Percentiles rank a stretch among this genome's conserved stretches.
Conservation (phyloP, 2,797 vertebrate genomes). For the Microctenopoma steveboyesi region DNA sequence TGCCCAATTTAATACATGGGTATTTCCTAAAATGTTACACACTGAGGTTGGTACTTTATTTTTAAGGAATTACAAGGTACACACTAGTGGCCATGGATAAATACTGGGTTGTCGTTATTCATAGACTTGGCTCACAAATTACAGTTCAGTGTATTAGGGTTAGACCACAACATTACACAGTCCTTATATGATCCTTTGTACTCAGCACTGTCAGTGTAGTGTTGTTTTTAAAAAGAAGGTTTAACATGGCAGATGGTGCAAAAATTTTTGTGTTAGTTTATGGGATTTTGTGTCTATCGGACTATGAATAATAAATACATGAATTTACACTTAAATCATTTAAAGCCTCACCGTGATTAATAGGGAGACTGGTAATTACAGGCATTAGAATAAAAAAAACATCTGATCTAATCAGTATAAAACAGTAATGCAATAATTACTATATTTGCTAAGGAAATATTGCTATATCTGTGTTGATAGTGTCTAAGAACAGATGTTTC, state of each 20-base stretch:
- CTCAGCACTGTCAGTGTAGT: constrained; percentile 6
- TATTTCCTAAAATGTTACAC: neutral
- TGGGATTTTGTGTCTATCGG: constrained; percentile 4
- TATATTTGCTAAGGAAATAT: neutral
- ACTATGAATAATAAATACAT: neutral
- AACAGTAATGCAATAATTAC: neutral
- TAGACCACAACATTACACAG: constrained; percentile 13
- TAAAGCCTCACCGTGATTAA: neutral
- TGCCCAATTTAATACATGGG: neutral
- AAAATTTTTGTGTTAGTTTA: constrained; percentile 4
- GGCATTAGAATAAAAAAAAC: neutral
- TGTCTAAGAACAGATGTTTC: too few relatives aligned
- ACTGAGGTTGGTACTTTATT: neutral
- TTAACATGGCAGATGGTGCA: constrained; percentile 30
- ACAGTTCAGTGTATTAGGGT: neutral
- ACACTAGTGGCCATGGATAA: neutral
- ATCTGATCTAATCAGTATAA: constrained; percentile 1
- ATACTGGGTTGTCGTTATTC: neutral
- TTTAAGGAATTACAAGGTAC: neutral
- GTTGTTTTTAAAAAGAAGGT: constrained; percentile 29
- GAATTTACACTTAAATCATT: neutral
- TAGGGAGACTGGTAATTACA: neutral
- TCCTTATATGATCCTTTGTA: constrained; percentile 29
- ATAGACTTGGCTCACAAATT: neutral
- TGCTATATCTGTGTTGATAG: neutral